Percentiles rank a stretch among this genome's conserved stretches.
Conservation (phyloP, 1,140 invertebrate species). For the Formica selysi region DNA sequence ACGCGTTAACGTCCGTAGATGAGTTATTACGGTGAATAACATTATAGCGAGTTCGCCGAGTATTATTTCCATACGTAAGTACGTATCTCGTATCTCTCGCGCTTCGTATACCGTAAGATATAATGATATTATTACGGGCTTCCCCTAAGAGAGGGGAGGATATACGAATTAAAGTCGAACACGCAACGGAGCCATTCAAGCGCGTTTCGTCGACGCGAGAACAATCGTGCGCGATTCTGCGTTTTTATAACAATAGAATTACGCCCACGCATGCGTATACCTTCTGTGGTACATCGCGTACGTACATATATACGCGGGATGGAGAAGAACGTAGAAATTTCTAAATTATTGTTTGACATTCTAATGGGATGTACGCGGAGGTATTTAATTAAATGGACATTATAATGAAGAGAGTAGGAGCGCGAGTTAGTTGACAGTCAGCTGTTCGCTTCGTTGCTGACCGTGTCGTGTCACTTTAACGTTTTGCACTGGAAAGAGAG, state of each 20-base stretch:
- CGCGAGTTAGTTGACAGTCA: neutral
- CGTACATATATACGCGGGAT: neutral
- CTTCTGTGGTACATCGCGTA: neutral
- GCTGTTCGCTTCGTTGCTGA: constrained; percentile 12
- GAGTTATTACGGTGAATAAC: constrained; percentile 52
- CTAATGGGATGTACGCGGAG: constrained; percentile 53
- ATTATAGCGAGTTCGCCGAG: constrained; percentile 39
- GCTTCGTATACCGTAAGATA: constrained; percentile 20
- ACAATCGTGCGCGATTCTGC: neutral
- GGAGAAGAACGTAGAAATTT: constrained; percentile 41
- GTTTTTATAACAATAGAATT: neutral
- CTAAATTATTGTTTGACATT: constrained; percentile 67
- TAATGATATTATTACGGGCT: constrained; percentile 54
- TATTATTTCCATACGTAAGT: constrained; percentile 42
- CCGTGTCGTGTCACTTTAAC: constrained; percentile 31
- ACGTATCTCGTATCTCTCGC: neutral
- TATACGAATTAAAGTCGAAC: neutral
- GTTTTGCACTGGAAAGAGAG: constrained; percentile 42
- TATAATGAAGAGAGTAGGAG: constrained; percentile 51
- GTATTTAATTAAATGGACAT: constrained; percentile 71
- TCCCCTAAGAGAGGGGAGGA: neutral
- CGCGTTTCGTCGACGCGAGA: neutral
- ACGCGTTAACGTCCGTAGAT: constrained; percentile 41
- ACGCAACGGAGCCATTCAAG: constrained; percentile 8
- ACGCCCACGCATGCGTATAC: neutral